Evolutionary conservation across 2,888 invertebrate genomes (phyloP).

Genomic region (Arge pagana): DNA sequence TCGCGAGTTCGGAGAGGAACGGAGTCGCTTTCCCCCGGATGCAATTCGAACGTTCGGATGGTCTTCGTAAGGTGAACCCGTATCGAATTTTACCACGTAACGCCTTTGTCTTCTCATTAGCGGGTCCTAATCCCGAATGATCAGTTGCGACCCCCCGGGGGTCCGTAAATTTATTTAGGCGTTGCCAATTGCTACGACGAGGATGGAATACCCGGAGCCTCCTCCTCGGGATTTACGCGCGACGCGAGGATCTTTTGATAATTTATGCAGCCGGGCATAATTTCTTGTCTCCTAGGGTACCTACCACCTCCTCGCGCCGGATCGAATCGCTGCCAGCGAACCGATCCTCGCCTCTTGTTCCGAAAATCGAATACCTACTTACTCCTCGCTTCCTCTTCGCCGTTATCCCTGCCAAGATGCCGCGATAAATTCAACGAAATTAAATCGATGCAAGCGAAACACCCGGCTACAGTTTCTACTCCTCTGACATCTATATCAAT

Average conservation of each 20-base stretch:
- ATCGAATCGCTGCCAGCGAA: too few relatives aligned
- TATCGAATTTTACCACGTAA: slow-evolving; percentile 23
- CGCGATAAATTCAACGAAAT: too few relatives aligned
- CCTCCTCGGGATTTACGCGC: slow-evolving; percentile 20
- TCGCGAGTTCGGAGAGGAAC: neutral
- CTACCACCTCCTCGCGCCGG: too few relatives aligned
- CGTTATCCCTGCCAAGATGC: too few relatives aligned
- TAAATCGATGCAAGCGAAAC: too few relatives aligned
- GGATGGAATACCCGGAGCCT: too few relatives aligned
- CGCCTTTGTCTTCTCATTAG: slow-evolving; percentile 26
- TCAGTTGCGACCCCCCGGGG: slow-evolving; percentile 22
- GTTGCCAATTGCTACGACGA: slow-evolving; percentile 21
- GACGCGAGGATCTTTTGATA: slow-evolving; percentile 24
- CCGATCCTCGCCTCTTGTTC: too few relatives aligned
- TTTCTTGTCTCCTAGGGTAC: slow-evolving; percentile 18
- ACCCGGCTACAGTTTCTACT: too few relatives aligned
- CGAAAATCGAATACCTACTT: too few relatives aligned
- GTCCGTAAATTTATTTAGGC: slow-evolving; percentile 25
- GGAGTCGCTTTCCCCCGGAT: too few relatives aligned
- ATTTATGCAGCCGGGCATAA: slow-evolving; percentile 24
- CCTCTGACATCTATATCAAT: too few relatives aligned
- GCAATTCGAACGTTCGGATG: slow-evolving; percentile 6
- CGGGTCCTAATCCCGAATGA: slow-evolving; percentile 25
- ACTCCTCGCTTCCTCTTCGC: too few relatives aligned
- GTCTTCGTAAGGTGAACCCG: slow-evolving; percentile 21